Percentiles rank a stretch among this genome's conserved stretches.
Conservation (phyloP, 1,140 invertebrate genomes). For the Asobara japonica region DNA sequence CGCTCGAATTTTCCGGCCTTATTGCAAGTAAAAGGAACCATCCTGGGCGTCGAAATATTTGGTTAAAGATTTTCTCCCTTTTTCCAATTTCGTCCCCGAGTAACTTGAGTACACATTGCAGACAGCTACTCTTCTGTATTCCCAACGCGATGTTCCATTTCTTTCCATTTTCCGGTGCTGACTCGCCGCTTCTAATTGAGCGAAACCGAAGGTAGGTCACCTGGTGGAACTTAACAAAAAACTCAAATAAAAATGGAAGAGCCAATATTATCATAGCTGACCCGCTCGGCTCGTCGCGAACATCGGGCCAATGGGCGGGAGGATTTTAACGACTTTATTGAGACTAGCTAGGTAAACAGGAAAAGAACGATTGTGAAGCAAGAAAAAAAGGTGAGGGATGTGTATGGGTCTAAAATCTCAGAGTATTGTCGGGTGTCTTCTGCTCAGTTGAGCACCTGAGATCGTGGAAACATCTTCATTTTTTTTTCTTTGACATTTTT, state of each 20-base stretch:
- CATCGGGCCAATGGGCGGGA: conserved; percentile 20
- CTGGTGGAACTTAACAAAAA: conserved; percentile 35
- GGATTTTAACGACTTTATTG: conserved; percentile 43
- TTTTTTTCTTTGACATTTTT: too few species aligned
- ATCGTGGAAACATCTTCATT: too few species aligned
- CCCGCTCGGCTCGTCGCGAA: not conserved
- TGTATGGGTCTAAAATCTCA: not conserved
- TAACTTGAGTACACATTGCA: conserved; percentile 19
- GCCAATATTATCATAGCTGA: conserved; percentile 40
- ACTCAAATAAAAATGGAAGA: conserved; percentile 25
- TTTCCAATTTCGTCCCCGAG: conserved; percentile 21
- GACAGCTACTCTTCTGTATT: not conserved
- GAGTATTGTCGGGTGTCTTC: not conserved
- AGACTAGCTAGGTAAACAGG: conserved; percentile 41
- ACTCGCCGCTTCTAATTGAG: conserved; percentile 27
- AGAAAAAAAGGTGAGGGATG: not conserved
- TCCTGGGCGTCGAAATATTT: conserved; percentile 10
- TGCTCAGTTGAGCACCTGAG: not conserved
- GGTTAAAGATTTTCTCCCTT: conserved; percentile 15
- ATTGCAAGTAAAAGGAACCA: not conserved
- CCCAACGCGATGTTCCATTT: not conserved
- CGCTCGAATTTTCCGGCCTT: not conserved
- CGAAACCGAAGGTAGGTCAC: conserved; percentile 29
- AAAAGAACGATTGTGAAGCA: conserved; percentile 9
- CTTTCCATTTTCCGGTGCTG: not conserved